Evolutionary conservation across 2,888 invertebrate genomes (phyloP).

Genomic region (Cryptophagus acutangulus): DNA sequence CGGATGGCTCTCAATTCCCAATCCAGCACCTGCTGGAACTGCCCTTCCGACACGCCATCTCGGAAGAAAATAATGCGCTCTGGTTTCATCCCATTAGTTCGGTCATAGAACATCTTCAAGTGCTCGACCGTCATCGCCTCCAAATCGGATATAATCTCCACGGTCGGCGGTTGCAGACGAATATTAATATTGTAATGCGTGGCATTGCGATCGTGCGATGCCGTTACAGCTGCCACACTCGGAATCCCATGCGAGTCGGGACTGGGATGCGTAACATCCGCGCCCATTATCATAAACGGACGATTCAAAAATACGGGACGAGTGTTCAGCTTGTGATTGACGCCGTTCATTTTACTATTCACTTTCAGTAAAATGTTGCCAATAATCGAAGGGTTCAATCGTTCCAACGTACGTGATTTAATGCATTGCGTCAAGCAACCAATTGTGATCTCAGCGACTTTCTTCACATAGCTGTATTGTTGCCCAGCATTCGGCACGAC

Average conservation of each 20-base stretch:
- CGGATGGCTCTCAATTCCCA: conserved; percentile 63
- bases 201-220: conserved; percentile 64
- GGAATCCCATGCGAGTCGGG: conserved; percentile 64
- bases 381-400: conserved; percentile 58
- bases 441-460: conserved; percentile 61
- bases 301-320: conserved; percentile 29
- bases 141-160: conserved; percentile 73
- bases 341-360: conserved; percentile 79
- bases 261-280: conserved; percentile 90
- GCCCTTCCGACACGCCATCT: conserved; percentile 85
- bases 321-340: conserved; percentile 57
- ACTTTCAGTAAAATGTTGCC: conserved; percentile 67
- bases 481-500: conserved; percentile 52
- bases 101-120: conserved; percentile 54
- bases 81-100: conserved; percentile 52
- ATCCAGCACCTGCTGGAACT: conserved; percentile 66
- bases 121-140: conserved; percentile 55
- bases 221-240: conserved; percentile 71
- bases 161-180: conserved; percentile 67
- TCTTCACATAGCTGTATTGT: conserved; percentile 54
- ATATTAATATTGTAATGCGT: conserved; percentile 71
- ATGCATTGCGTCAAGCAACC: conserved; percentile 74
- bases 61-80: conserved; percentile 69
- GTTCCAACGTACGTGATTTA: conserved; percentile 51
- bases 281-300: conserved; percentile 65